phyloP scores from a whole-genome alignment of 1,140 invertebrate genomes.

The Brachionus rotundiformis region DNA sequence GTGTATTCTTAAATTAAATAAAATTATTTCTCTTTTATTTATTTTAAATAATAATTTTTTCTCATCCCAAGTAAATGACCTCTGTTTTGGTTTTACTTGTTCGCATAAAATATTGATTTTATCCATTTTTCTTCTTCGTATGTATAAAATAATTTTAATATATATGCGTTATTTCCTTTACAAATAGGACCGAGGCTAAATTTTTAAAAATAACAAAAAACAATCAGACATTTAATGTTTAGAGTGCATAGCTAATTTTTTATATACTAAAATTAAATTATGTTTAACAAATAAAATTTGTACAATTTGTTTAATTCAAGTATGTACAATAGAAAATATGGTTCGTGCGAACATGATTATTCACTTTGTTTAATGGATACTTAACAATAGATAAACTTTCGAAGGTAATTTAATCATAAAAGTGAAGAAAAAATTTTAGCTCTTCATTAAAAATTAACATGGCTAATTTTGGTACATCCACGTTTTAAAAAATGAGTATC shows the following conservation, averaged over 20 bases:
- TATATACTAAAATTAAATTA: neutral
- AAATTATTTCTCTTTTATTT: neutral
- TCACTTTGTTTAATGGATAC: neutral
- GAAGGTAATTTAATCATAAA: neutral
- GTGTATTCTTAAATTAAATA: neutral
- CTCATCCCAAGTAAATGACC: neutral
- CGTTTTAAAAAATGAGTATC: too few relatives aligned
- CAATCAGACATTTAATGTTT: neutral
- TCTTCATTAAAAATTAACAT: neutral
- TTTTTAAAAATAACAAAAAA: neutral
- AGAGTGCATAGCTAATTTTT: neutral
- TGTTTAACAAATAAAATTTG: slow-evolving; percentile 9
- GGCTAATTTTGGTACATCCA: neutral
- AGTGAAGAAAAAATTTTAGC: neutral
- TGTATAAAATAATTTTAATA: neutral
- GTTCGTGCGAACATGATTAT: slow-evolving; percentile 2
- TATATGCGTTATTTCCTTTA: neutral
- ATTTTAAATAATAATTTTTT: neutral
- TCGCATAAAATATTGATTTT: slow-evolving; percentile 20
- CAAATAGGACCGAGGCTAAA: neutral
- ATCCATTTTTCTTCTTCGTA: neutral
- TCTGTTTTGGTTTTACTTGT: neutral
- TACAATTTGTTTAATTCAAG: neutral
- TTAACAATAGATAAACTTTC: neutral
- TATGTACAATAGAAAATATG: neutral